Evolutionary conservation across 2,797 vertebrate genomes (phyloP).

Genomic region (Anisognathus igniventris): DNA sequence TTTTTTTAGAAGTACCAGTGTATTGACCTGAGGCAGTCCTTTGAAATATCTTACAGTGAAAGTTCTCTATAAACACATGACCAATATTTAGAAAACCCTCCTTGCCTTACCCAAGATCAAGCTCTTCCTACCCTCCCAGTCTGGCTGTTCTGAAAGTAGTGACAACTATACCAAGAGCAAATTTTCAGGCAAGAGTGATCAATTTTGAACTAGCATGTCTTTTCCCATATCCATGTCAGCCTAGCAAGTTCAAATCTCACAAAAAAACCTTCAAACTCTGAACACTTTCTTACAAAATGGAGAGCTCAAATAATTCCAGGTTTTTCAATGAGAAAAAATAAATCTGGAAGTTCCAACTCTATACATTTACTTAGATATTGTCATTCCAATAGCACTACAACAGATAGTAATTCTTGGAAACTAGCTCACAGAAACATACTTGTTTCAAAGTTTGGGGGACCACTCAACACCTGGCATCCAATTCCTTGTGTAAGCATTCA

Average conservation of each 20-base stretch:
- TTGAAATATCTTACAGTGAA: background rate
- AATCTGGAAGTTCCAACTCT: background rate
- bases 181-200: background rate
- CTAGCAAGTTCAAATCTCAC: background rate
- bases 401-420: background rate
- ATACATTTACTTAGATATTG: background rate
- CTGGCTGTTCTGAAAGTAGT: background rate
- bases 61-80: background rate
- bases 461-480: background rate
- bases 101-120: background rate
- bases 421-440: background rate
- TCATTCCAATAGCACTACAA: background rate
- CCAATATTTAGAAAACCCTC: background rate
- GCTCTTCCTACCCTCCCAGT: background rate
- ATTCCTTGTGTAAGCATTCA: background rate
- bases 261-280: background rate
- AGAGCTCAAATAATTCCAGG: background rate
- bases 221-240: background rate
- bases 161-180: background rate
- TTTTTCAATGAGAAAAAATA: background rate
- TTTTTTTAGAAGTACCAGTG: background rate
- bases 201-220: background rate
- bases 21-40: background rate
- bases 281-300: background rate
- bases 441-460: background rate